Evolutionary conservation across 2,113 vertebrate species (phyloP).

Genomic region (Mirounga angustirostris): DNA sequence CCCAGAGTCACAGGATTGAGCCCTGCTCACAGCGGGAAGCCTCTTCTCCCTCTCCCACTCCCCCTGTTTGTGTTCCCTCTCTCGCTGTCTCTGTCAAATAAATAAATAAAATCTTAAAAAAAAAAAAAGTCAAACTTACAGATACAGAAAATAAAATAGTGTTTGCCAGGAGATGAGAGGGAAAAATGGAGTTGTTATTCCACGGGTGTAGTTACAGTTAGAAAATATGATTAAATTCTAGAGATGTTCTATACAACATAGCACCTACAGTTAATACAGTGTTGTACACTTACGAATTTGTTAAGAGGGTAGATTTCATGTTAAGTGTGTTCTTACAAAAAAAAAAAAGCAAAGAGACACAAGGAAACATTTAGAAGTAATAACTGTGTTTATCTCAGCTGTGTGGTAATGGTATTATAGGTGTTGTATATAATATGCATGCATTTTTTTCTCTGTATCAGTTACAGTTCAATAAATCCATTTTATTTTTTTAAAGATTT

Average conservation of each 20-base stretch:
- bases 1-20: too few relatives aligned
- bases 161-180: neutral
- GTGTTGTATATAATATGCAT: neutral
- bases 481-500: neutral
- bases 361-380: neutral
- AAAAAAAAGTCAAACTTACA: neutral
- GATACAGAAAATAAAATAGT: neutral
- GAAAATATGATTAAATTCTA: neutral
- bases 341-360: neutral
- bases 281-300: neutral
- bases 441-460: neutral
- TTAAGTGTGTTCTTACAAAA: neutral
- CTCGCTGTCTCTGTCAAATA: too few relatives aligned
- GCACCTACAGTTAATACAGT: too few relatives aligned
- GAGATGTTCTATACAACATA: neutral
- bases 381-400: neutral
- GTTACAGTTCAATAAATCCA: neutral
- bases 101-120: too few relatives aligned
- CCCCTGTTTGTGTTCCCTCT: too few relatives aligned
- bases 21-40: too few relatives aligned
- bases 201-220: neutral
- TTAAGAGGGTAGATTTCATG: neutral
- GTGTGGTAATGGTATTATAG: neutral
- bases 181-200: neutral
- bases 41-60: too few relatives aligned